Evolutionary conservation across 2,888 invertebrate genomes (phyloP).

Genomic region (Pollenia amentaria): DNA sequence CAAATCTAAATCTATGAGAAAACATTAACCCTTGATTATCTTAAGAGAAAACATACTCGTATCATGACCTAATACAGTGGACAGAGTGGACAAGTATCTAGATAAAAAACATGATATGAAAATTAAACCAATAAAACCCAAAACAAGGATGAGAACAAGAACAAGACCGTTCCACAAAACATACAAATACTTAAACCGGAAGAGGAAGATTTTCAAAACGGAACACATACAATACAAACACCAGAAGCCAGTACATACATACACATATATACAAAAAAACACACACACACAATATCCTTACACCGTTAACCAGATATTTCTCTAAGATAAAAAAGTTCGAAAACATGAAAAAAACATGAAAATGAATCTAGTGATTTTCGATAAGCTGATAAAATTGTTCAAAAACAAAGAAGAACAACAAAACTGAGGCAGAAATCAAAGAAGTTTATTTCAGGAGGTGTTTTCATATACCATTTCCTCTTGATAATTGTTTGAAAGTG

Average conservation of each 20-base stretch:
- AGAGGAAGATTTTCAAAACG: conserved; percentile 53
- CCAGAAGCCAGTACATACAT: neutral
- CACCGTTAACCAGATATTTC: conserved; percentile 43
- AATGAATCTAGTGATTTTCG: conserved; percentile 58
- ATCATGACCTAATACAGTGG: conserved; percentile 33
- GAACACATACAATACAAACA: conserved; percentile 17
- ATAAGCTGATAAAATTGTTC: conserved; percentile 39
- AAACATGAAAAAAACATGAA: conserved; percentile 61
- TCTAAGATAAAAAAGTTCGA: conserved; percentile 54
- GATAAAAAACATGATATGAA: conserved; percentile 53
- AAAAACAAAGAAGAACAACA: neutral
- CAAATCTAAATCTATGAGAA: conserved; percentile 45
- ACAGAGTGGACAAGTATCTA: conserved; percentile 39
- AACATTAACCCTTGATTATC: conserved; percentile 70
- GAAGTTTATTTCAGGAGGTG: conserved; percentile 46
- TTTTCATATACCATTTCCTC: conserved; percentile 40
- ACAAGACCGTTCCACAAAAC: conserved; percentile 46
- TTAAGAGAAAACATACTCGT: neutral
- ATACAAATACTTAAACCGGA: conserved; percentile 47
- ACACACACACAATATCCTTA: conserved; percentile 1
- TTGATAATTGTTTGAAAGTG: conserved; percentile 59
- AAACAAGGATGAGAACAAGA: conserved; percentile 53
- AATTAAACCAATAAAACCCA: conserved; percentile 50
- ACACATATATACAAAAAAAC: conserved; percentile 15
- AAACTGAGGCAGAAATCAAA: conserved; percentile 12